Conservation (phyloP, 1,140 invertebrate species). For the Polypedilum vanderplanki region DNA sequence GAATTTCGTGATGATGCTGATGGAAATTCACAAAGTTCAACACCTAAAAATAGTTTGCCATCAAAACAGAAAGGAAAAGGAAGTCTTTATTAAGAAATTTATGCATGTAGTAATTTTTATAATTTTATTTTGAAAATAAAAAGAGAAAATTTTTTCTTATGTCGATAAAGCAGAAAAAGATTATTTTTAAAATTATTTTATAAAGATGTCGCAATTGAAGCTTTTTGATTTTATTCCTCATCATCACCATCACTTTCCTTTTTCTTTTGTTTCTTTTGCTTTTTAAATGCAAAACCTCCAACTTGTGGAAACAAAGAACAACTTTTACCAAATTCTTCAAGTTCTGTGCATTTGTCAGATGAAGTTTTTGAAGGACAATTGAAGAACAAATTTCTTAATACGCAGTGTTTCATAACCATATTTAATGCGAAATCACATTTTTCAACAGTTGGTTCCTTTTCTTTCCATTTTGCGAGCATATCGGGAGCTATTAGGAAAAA, state of each 20-base stretch:
- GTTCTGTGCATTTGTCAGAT: background rate
- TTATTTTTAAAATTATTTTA: no score
- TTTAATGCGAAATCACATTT: background rate
- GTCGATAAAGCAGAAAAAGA: background rate
- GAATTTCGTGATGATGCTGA: constrained; percentile 15
- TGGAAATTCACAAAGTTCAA: constrained; percentile 2
- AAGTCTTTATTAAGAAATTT: background rate
- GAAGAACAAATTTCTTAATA: background rate
- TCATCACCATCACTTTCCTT: no score
- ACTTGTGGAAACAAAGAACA: background rate
- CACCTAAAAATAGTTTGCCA: constrained; percentile 25
- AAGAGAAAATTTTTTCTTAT: background rate
- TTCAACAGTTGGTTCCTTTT: background rate
- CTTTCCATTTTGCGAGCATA: background rate
- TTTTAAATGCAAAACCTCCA: no score
- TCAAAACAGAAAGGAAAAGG: constrained; percentile 8
- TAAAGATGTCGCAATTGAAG: no score
- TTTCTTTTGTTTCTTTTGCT: no score
- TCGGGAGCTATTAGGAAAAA: background rate
- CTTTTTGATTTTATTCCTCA: no score
- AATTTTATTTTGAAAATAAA: background rate
- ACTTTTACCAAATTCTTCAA: constrained; percentile 2
- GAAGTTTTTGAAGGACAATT: background rate
- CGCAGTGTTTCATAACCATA: background rate
- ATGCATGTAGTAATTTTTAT: no score